Evolutionary conservation across 2,888 invertebrate genomes (phyloP), one percentile per base, ranked within the genome.

Genomic region (Ectemnius lituratus): DNA sequence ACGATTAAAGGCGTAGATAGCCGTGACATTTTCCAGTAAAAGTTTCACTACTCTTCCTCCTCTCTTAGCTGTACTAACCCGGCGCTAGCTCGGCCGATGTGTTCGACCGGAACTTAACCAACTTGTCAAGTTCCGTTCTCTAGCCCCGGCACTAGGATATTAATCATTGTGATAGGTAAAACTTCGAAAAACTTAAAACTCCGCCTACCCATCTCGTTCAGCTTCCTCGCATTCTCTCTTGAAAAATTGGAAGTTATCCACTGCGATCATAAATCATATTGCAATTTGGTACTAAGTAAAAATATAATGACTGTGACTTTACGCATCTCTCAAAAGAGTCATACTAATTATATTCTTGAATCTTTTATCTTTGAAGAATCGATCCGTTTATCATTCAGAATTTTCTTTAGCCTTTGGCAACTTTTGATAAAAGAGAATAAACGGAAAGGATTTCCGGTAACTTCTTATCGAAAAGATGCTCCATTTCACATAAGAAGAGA

Each of bases 111-210:
- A 52, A 70, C 66, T 76, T 70, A 52, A 46, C 28, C 45, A 62
- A 76, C 61, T 70, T 67, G 58, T 37, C 57, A 46, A 57, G 56
- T 47, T 63, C 45, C 59, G 37, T 37, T 37, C 18, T 37, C 18
- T 37, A 27, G 52, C 60, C 57, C 28, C 47, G 28, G 11, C 64
- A 13, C 47, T 23, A 27, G 57, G 46, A 71, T 76, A 75, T 75
- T 77, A 77, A 77, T 77, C 76, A 67, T 18, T 67, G 5, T 20
- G 60, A 66, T 66, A 67, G 69, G 23, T 45, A 27, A 13, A 13
- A 67, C 46, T 59, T n/a, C 16, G 56, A 59, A 75, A 70, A 76
- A 69, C 61, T 70, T 63, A 28, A 52, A 52, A 52, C n/a, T 52
- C 16, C 52, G 52, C 37, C 37, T 37, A 37, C 37, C 37, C 37